Conservation (phyloP, 2,888 invertebrate species). For the Smittia sp. region DNA sequence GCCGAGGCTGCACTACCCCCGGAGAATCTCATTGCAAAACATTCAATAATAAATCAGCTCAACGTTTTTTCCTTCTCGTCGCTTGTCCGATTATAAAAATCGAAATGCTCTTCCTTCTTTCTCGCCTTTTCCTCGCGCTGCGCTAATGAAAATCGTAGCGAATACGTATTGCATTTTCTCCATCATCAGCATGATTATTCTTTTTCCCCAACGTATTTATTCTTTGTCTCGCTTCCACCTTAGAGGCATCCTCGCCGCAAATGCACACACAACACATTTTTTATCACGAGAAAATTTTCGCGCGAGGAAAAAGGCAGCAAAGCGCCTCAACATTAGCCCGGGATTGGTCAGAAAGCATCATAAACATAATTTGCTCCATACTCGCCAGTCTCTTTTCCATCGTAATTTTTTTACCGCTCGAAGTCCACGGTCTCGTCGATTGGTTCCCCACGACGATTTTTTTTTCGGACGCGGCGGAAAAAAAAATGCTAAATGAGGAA, state of each 20-base stretch:
- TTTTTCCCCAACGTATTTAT: not conserved
- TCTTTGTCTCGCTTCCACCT: conserved; percentile 6
- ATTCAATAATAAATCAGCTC: conserved; percentile 5
- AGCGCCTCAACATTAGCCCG: not conserved
- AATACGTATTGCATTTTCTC: not conserved
- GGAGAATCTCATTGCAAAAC: not conserved
- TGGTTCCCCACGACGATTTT: conserved; percentile 20
- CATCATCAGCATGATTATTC: conserved; percentile 1
- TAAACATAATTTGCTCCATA: conserved; percentile 12
- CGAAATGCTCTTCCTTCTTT: not conserved
- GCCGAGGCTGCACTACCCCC: not conserved
- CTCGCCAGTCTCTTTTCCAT: conserved; percentile 24
- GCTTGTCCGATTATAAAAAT: conserved; percentile 4
- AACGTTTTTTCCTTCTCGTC: not conserved
- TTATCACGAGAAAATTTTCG: conserved; percentile 9
- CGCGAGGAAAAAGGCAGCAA: conserved; percentile 1
- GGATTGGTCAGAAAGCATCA: conserved; percentile 12
- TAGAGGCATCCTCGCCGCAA: conserved; percentile 1
- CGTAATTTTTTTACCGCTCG: conserved; percentile 30
- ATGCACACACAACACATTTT: not conserved
- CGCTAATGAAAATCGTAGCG: not conserved
- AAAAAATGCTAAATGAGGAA: conserved; percentile 6
- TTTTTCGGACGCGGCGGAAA: conserved; percentile 11
- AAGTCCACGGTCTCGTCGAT: conserved; percentile 38
- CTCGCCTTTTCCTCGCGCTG: not conserved